Evolutionary conservation across 1,140 invertebrate species (phyloP).

Genomic region (Arion vulgaris): DNA sequence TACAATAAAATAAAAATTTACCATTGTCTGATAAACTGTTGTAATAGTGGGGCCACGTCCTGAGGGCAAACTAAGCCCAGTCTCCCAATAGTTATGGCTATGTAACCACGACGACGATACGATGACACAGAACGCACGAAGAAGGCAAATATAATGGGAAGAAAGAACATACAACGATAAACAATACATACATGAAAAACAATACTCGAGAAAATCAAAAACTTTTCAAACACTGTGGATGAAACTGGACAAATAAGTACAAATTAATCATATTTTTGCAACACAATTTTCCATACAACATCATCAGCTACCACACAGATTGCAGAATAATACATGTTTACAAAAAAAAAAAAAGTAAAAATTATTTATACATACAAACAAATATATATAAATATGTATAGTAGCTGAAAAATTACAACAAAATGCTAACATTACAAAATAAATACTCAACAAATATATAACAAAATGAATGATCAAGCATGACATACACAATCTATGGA

Average conservation of each 20-base stretch:
- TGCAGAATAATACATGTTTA: no score
- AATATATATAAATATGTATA: no score
- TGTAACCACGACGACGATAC: conserved; percentile 60
- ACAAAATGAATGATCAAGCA: no score
- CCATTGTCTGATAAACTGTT: conserved; percentile 99
- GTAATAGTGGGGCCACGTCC: conserved; percentile 99
- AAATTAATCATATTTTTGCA: background rate
- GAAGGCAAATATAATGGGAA: conserved; percentile 71
- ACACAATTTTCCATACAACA: background rate
- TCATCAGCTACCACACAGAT: background rate
- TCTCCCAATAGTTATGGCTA: conserved; percentile 99
- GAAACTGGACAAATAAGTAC: background rate
- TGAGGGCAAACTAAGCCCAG: conserved; percentile 99
- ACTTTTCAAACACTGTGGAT: conserved; percentile 6
- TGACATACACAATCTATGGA: no score
- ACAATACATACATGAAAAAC: conserved; percentile 64
- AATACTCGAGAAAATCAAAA: background rate
- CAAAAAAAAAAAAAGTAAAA: no score
- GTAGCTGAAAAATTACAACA: no score
- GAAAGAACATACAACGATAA: conserved; percentile 76
- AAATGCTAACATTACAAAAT: no score
- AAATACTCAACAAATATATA: no score
- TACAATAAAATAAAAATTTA: conserved; percentile 78
- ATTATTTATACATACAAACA: no score
- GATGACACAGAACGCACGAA: conserved; percentile 66